Base-by-base conservation (phyloP, 2,888 invertebrate genomes). In the Drosophila subquinaria region DNA sequence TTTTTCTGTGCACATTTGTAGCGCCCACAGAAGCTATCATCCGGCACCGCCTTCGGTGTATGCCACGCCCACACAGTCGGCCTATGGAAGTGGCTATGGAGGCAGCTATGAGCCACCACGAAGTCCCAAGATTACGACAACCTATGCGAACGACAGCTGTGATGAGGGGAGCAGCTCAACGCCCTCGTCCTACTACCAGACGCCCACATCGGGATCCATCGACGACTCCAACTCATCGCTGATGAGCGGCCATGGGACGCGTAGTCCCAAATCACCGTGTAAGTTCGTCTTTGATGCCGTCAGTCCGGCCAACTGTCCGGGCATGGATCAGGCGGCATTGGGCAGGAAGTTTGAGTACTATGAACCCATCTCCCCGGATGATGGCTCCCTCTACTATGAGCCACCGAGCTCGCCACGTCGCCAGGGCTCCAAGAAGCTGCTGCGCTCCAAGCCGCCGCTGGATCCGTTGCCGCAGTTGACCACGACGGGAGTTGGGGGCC, bases 251-350 rank as follows among this genome's bases (percentile, higher is more conserved):
- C 73, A 73, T 4, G 86, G 79, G 8, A 76, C 82, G 6, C 89
- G 89, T 3, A 95, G 95, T 70, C 95, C 95, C 0, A 94, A 94
- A 78, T 94, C 94, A 42, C 94, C 95, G 0, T 93, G 94, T 36
- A 95, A 94, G 79, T 95, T 95, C 72, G 94, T 94, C 47, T 95
- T 95, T 79, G 94, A 93, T 76, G 92, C 93, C 4, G 92, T 93
- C 17, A 93, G 92, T 73, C 93, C 92, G 0, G 78, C 38, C 38
- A 38, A 38, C 38, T 38, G 80, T n/a, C 52, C 74, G 1, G 88
- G 88, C 45, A 72, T 73, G 59, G 85, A 84, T 40, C 79, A 79
- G 48, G 42, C 69, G 0, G 63, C 81, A 0, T 69, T 83, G 52
- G 66, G 76, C 20, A 84, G 90, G 55, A 92, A 93, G 73, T 93